Evolutionary conservation across 2,113 vertebrate genomes (phyloP).

Genomic region (Lethenteron reissneri): DNA sequence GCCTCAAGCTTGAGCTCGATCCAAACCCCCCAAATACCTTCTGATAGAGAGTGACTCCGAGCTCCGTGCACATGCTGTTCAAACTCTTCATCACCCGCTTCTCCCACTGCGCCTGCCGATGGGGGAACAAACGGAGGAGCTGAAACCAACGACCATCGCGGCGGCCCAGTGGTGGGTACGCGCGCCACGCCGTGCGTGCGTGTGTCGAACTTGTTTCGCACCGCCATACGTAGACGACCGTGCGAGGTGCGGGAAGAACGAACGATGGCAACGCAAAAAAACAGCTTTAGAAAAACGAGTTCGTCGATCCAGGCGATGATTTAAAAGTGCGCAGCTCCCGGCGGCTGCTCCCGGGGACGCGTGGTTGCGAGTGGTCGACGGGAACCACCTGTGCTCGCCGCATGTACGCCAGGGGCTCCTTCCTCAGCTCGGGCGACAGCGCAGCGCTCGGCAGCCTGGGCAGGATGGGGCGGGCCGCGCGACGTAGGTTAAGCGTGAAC

Average conservation of each 20-base stretch:
- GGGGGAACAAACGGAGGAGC: neutral
- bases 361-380: neutral
- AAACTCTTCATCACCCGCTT: constrained; percentile 83
- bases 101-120: constrained; percentile 67
- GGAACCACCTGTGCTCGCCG: constrained; percentile 66
- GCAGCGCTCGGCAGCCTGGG: too few species aligned
- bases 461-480: too few species aligned
- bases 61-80: constrained; percentile 87
- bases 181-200: neutral
- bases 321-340: neutral
- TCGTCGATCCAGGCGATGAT: neutral
- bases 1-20: too few species aligned
- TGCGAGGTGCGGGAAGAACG: neutral
- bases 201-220: too few species aligned
- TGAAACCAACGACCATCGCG: neutral
- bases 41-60: constrained; percentile 57
- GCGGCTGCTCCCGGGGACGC: neutral
- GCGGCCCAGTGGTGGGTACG: neutral
- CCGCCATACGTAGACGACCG: too few species aligned
- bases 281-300: neutral
- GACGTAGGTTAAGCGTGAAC: too few species aligned
- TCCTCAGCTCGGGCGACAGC: constrained; percentile 45
- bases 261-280: neutral
- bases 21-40: constrained; percentile 28
- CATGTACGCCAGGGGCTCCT: constrained; percentile 84